These are phyloP conservation scores for Aleadryas rufinucha DNA, from an alignment of 2,113 vertebrate species.

Conservation along the genomic window DNA sequence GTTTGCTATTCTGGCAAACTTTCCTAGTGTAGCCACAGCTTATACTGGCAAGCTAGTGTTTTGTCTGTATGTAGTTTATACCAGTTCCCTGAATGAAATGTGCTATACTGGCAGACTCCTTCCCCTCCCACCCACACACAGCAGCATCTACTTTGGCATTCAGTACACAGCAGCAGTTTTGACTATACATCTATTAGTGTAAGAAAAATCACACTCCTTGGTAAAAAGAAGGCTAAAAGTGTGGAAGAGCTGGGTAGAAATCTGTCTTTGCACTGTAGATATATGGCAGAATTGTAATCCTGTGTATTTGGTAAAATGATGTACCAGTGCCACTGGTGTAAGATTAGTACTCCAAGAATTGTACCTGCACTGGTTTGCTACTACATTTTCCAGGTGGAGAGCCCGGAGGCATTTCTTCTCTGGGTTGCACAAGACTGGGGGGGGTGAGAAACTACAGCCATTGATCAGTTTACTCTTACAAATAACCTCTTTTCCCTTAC, in stretches of 20 bases:
- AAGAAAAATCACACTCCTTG: not conserved
- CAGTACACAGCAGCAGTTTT: conserved; percentile 14
- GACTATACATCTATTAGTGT: not conserved
- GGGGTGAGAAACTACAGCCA: not conserved
- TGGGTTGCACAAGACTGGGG: not conserved
- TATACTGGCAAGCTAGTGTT: conserved; percentile 64
- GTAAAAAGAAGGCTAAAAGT: not conserved
- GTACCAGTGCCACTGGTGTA: not conserved
- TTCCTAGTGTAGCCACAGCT: conserved; percentile 57
- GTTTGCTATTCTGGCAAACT: conserved; percentile 42
- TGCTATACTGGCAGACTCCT: conserved; percentile 44
- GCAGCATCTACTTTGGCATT: conserved; percentile 45
- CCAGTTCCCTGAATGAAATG: conserved; percentile 61
- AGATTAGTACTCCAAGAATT: not conserved
- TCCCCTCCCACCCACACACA: conserved; percentile 44
- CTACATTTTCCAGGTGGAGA: not conserved
- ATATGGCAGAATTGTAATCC: not conserved
- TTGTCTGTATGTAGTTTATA: conserved; percentile 64
- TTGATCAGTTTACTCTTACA: conserved; percentile 11
- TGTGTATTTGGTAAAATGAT: not conserved
- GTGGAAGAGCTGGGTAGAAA: not conserved
- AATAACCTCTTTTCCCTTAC: conserved; percentile 17
- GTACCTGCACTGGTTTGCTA: not conserved
- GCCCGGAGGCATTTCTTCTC: not conserved
- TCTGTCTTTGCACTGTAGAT: not conserved